These are phyloP conservation scores for Kuschelorhynchus macadamiae DNA, from an alignment of 2,888 invertebrate species.

Conservation along the genomic window DNA sequence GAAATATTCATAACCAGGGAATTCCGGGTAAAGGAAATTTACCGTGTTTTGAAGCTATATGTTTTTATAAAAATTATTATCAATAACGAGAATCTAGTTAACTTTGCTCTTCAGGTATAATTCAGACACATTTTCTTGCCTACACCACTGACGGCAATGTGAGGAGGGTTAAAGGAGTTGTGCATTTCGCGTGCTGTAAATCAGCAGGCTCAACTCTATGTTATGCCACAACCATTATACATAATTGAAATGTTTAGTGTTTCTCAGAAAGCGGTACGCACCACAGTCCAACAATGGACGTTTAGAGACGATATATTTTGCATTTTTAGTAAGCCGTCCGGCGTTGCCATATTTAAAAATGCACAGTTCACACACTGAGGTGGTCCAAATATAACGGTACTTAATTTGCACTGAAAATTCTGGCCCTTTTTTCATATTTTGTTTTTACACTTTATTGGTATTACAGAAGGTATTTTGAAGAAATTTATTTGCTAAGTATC, in stretches of 20 bases:
- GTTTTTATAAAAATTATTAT: too few relatives aligned
- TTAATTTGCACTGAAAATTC: not conserved
- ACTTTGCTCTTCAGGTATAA: too few relatives aligned
- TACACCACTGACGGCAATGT: too few relatives aligned
- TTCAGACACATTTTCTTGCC: too few relatives aligned
- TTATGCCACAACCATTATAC: slow-evolving; percentile 32
- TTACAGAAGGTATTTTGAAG: too few relatives aligned
- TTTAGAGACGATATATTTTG: slow-evolving; percentile 31
- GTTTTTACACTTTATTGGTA: too few relatives aligned
- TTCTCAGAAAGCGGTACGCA: slow-evolving; percentile 32
- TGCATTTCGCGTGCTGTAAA: slow-evolving; percentile 30
- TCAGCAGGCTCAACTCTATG: slow-evolving; percentile 23
- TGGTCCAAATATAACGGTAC: not conserved
- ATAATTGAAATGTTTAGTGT: slow-evolving; percentile 41
- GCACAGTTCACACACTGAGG: not conserved
- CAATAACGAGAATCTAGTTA: too few relatives aligned
- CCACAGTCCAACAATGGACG: slow-evolving; percentile 20
- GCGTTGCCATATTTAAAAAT: slow-evolving; percentile 6
- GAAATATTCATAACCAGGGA: too few relatives aligned
- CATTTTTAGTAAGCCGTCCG: slow-evolving; percentile 17
- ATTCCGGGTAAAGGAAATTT: too few relatives aligned
- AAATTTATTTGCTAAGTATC: too few relatives aligned
- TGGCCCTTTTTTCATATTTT: too few relatives aligned
- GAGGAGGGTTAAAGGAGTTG: slow-evolving; percentile 11
- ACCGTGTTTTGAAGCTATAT: too few relatives aligned